phyloP scores from a whole-genome alignment of 2,888 invertebrate species.

The Tortricodes alternella region DNA sequence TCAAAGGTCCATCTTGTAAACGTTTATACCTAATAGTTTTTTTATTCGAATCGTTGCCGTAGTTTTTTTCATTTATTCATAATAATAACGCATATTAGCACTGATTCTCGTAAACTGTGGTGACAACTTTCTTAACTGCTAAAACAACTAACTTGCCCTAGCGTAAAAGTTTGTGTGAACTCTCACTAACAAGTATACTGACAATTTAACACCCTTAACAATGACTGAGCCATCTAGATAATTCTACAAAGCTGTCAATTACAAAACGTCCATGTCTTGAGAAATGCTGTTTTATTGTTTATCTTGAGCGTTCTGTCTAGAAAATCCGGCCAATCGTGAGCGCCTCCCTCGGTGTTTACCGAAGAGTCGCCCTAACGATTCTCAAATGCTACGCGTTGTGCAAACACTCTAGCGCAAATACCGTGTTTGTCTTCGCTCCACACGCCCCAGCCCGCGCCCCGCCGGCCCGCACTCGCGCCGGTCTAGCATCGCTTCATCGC shows the following conservation, averaged over 20 bases:
- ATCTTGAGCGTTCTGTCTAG: constrained; percentile 68
- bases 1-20: neutral
- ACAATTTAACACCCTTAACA: constrained; percentile 77
- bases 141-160: constrained; percentile 66
- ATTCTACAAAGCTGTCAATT: constrained; percentile 75
- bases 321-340: constrained; percentile 73
- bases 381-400: constrained; percentile 78
- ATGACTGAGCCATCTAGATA: constrained; percentile 81
- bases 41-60: constrained; percentile 31
- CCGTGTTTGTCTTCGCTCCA: constrained; percentile 49
- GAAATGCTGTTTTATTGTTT: constrained; percentile 73
- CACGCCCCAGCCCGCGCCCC: constrained; percentile 37
- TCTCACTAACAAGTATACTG: constrained; percentile 76
- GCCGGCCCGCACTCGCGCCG: constrained; percentile 34
- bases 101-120: constrained; percentile 65
- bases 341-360: constrained; percentile 70
- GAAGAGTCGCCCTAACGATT: constrained; percentile 78
- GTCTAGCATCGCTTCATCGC: constrained; percentile 53
- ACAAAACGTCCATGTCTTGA: constrained; percentile 77
- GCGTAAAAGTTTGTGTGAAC: constrained; percentile 74
- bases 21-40: neutral
- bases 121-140: constrained; percentile 71
- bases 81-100: constrained; percentile 59
- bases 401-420: constrained; percentile 73
- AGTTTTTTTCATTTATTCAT: constrained; percentile 27